These are phyloP conservation scores for Callopanchax toddi DNA, from an alignment of 2,113 vertebrate species.

Conservation along the genomic window DNA sequence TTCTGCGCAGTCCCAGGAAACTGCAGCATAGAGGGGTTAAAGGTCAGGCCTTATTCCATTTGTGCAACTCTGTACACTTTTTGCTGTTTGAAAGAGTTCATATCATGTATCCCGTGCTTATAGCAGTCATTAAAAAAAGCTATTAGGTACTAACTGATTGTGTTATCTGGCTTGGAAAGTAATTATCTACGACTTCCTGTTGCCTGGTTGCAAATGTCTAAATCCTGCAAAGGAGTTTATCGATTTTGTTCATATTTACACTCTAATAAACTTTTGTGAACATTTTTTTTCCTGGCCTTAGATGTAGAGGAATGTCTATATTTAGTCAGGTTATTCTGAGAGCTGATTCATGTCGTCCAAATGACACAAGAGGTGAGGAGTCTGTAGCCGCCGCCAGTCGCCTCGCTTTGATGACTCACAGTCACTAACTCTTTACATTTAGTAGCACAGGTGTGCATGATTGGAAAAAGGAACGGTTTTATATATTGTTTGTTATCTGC, in stretches of 20 bases:
- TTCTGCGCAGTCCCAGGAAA: constrained; percentile 36
- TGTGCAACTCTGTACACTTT: constrained; percentile 5
- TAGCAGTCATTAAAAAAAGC: background rate
- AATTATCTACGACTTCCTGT: no score
- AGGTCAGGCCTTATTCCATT: constrained; percentile 15
- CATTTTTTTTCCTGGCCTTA: no score
- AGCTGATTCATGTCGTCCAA: constrained; percentile 62
- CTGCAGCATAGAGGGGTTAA: constrained; percentile 17
- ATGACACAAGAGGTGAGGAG: constrained; percentile 16
- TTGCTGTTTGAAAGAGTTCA: background rate
- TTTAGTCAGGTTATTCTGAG: constrained; percentile 54
- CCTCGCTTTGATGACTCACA: constrained; percentile 50
- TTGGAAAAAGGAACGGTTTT: constrained; percentile 24
- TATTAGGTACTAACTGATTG: no score
- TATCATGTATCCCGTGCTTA: background rate
- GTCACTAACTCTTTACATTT: constrained; percentile 27
- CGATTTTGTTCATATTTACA: constrained; percentile 7
- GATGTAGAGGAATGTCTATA: background rate
- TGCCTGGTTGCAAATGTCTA: no score
- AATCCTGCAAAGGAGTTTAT: no score
- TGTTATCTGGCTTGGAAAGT: background rate
- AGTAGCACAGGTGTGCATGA: constrained; percentile 2
- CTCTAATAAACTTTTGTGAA: background rate
- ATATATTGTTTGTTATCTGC: constrained; percentile 1
- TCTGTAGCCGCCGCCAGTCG: background rate